Evolutionary conservation across 1,140 invertebrate species (phyloP).

Genomic region (Hyles vespertilio): DNA sequence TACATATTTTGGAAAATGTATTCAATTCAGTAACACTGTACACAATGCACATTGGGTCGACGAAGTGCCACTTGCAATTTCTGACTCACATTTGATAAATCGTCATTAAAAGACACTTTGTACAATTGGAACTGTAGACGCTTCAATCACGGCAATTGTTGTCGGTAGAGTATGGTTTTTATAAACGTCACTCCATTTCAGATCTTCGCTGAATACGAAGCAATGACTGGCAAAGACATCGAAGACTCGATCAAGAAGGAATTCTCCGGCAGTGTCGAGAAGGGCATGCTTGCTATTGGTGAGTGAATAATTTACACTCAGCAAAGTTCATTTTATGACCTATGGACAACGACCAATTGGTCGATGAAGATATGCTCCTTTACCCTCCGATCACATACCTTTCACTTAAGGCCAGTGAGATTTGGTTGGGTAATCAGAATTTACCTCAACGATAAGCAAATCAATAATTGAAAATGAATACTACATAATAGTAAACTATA

Average conservation of each 20-base stretch:
- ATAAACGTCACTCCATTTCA: conserved; percentile 42
- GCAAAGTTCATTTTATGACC: no score
- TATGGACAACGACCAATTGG: no score
- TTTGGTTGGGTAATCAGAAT: no score
- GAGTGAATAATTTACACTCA: conserved; percentile 38
- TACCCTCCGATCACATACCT: no score
- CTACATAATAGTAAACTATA: no score
- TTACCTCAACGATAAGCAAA: no score
- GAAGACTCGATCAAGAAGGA: conserved; percentile 92
- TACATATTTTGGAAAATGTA: background rate
- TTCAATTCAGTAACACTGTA: background rate
- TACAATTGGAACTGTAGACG: conserved; percentile 18
- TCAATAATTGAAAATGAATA: no score
- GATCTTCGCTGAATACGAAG: conserved; percentile 88
- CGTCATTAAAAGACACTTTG: background rate
- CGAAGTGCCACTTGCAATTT: no score
- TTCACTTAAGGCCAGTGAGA: no score
- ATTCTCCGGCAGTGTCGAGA: conserved; percentile 90
- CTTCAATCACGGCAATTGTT: conserved; percentile 22
- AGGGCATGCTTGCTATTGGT: conserved; percentile 92
- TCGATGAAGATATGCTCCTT: no score
- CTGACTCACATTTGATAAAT: conserved; percentile 11
- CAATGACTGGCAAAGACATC: conserved; percentile 85
- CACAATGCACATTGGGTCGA: no score
- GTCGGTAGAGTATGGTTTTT: conserved; percentile 13